Evolutionary conservation across 2,113 vertebrate species (phyloP), one percentile per base, ranked within the genome.

Genomic region (Embiotoca jacksoni): DNA sequence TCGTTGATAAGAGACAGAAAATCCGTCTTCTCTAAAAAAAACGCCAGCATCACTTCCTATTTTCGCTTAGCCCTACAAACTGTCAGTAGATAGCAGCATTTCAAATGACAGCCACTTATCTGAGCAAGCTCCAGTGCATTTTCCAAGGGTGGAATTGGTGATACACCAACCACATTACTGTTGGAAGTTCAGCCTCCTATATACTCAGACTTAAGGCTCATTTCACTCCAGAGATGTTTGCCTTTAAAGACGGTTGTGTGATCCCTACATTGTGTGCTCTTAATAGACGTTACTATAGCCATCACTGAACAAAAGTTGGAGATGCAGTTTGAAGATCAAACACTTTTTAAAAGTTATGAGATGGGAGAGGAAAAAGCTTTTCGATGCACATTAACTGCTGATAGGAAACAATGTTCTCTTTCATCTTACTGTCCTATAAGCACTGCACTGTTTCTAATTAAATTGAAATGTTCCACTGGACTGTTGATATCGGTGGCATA

Each of bases 21-120:
- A 84, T 81, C 78, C 72, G 63, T 68, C 68, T 73, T 79, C 82
- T 74, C 76, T 65, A 13, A 86, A 75, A 86, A 75, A 23, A 91
- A 84, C 39, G 56, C 75, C 69, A 41, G 59, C 81, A 88, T 88
- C 85, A 66, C 69, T 81, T 70, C 71, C 74, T 79, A 83, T 93
- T 92, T 92, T 88, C 68, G 86, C 89, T 88, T 83, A 92, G 90
- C 84, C 70, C 84, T 80, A 83, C 88, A 89, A 88, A 89, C 91
- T 90, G 88, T 91, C 91, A 85, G 89, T 33, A 91, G 88, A 94
- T 91, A 92, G 86, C 69, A 32, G 80, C 74, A 81, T 92, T 93
- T 81, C 69, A 92, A 93, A 92, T 94, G 90, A 89, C 93, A 91
- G 80, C 70, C 41, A 82, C 91, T 94, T 94, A 94, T 94, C 93